These are phyloP conservation scores for Cryptomyrus ogoouensis DNA, from an alignment of 2,113 vertebrate species.

Conservation along the genomic window DNA sequence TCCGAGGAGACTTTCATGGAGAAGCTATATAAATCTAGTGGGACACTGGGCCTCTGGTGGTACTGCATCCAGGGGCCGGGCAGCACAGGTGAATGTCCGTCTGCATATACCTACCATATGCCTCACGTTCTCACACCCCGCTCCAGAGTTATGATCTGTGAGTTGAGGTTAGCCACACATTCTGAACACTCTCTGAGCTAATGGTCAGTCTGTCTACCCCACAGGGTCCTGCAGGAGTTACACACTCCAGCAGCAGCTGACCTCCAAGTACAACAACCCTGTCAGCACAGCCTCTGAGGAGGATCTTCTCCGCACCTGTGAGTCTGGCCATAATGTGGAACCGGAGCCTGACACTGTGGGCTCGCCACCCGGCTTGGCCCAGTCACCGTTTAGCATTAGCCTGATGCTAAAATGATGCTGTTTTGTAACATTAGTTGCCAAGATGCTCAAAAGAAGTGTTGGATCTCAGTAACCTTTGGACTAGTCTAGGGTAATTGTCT, in stretches of 20 bases:
- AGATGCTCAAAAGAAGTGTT: not conserved
- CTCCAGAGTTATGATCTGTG: not conserved
- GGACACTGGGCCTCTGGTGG: constrained; percentile 85
- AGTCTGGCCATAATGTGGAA: constrained; percentile 44
- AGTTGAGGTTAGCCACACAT: not conserved
- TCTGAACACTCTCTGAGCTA: not conserved
- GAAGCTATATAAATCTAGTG: constrained; percentile 71
- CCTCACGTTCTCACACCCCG: not conserved
- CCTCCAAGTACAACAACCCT: constrained; percentile 65
- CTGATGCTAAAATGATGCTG: not conserved
- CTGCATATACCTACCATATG: not conserved
- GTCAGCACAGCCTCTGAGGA: constrained; percentile 71
- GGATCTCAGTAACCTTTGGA: not conserved
- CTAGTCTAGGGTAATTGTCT: not conserved
- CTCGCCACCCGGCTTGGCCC: not conserved
- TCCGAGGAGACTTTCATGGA: constrained; percentile 74
- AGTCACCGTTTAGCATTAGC: not conserved
- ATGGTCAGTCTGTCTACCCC: constrained; percentile 13
- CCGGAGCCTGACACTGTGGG: not conserved
- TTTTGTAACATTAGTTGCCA: not conserved
- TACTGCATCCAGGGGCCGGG: constrained; percentile 72
- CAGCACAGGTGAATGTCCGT: constrained; percentile 40
- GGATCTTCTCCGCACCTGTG: constrained; percentile 85
- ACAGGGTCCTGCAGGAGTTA: constrained; percentile 77
- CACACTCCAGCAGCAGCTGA: constrained; percentile 81